These are phyloP conservation scores for Choreutis nemorana DNA, from an alignment of 2,888 invertebrate species.

Conservation along the genomic window DNA sequence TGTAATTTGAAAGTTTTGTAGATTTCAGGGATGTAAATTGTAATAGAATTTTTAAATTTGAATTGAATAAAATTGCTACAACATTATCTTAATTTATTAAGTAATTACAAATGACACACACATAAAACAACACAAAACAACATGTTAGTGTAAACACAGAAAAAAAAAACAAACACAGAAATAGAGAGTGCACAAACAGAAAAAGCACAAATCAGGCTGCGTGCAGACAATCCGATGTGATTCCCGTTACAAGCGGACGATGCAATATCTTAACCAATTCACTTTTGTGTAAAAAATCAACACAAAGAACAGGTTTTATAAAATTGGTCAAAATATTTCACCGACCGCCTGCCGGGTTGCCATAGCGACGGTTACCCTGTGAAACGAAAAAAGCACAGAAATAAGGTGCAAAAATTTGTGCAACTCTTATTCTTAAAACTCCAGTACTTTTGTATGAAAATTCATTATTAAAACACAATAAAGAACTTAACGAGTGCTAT, in stretches of 20 bases:
- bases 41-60: too few species aligned
- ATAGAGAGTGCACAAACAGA: conserved; percentile 10
- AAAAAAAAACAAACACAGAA: conserved; percentile 11
- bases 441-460: too few species aligned
- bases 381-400: too few species aligned
- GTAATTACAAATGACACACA: conserved; percentile 9
- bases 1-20: too few species aligned
- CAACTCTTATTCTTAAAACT: too few species aligned
- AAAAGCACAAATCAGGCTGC: conserved; percentile 12
- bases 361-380: conserved; percentile 4
- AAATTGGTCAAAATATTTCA: conserved; percentile 66
- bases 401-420: too few species aligned
- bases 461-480: too few species aligned
- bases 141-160: conserved; percentile 9
- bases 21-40: too few species aligned
- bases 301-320: conserved; percentile 22
- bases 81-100: conserved; percentile 8
- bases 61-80: conserved; percentile 1
- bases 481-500: too few species aligned
- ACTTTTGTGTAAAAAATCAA: conserved; percentile 19
- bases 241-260: conserved; percentile 49
- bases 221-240: conserved; percentile 30
- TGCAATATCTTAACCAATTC: conserved; percentile 68
- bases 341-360: conserved; percentile 47
- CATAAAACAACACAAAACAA: conserved; percentile 8